Evolutionary conservation across 2,888 invertebrate genomes (phyloP), one percentile per base, ranked within the genome.

Genomic region (Gibbula magus): DNA sequence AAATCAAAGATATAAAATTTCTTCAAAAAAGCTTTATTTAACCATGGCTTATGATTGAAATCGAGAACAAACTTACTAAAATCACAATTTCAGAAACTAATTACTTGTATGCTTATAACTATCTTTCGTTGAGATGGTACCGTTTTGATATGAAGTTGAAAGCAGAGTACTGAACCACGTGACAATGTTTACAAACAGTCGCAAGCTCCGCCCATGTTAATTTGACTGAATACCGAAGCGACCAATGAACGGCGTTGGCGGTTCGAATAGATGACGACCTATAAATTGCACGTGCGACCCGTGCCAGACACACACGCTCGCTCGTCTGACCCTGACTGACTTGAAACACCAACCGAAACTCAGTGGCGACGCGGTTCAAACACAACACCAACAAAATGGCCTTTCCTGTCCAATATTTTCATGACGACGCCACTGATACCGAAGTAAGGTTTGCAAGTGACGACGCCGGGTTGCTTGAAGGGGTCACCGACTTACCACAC

Each of bases 251-350:
- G 20, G 4, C 35, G 39, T 70, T 70, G 70, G 70, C 70, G 70
- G 70, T n/a, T 20, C 20, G 70, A 20, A 70, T 35, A 35, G 29
- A 25, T 35, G 39, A 20, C 70, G 16, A 32, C 32, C 35, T 32
- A 70, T 70, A 70, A 70, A 70, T 32, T 20, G 39, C 70, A 32
- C 70, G 70, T 70, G 70, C 20, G n/a, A 32, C 35, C n/a, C 70
- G 70, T 70, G 70, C 35, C 10, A 25, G n/a, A 25, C 61, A 20
- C 61, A 61, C 25, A 29, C 29, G 13, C 22, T 61, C 16, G 10
- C 61, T 29, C 7, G 29, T 18, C 2, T 29, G 61, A 29, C 61
- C 61, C 25, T 18, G 29, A 8, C 18, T 29, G 56, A 56, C 56
- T 25, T 20, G 29, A 18, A 13, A 25, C 25, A 61, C 61, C 25